A percentile compares a stretch with the other conserved stretches of the same genome.
These are phyloP conservation scores for Caenorhabditis angaria DNA, from an alignment of 2,888 invertebrate species.

Conservation along the genomic window DNA sequence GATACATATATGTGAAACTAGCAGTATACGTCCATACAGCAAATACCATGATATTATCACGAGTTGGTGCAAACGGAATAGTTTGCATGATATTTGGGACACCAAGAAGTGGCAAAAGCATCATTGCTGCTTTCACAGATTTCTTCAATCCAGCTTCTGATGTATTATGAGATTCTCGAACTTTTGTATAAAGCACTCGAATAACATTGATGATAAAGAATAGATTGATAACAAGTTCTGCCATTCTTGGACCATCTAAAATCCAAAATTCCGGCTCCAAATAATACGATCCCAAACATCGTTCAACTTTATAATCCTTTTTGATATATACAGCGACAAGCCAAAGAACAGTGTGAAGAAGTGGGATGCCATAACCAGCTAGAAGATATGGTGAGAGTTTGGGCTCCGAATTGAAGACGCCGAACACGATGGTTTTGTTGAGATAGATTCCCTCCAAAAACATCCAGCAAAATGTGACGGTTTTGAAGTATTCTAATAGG, in stretches of 20 bases:
- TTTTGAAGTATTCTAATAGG: constrained; percentile 86
- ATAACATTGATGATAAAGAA: constrained; percentile 75
- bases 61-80: constrained; percentile 72
- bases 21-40: constrained; percentile 73
- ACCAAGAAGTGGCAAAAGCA: constrained; percentile 75
- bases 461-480: constrained; percentile 96
- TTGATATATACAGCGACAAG: constrained; percentile 63
- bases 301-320: constrained; percentile 64
- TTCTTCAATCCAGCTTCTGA: constrained; percentile 75
- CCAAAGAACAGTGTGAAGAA: constrained; percentile 70
- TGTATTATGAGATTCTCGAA: constrained; percentile 73
- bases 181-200: constrained; percentile 75
- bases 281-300: constrained; percentile 72
- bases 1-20: constrained; percentile 74
- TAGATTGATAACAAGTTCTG: constrained; percentile 79
- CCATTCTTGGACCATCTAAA: constrained; percentile 85
- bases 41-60: constrained; percentile 72
- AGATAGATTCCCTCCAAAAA: constrained; percentile 86
- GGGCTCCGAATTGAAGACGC: constrained; percentile 75
- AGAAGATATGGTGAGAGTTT: constrained; percentile 72
- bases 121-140: constrained; percentile 75
- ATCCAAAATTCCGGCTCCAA: constrained; percentile 79
- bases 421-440: constrained; percentile 82
- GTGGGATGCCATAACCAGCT: constrained; percentile 74
- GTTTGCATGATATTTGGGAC: constrained; percentile 75